A percentile compares a stretch with the other conserved stretches of the same genome.
phyloP scores from a whole-genome alignment of 1,140 invertebrate species.

The Diabrotica undecimpunctata region DNA sequence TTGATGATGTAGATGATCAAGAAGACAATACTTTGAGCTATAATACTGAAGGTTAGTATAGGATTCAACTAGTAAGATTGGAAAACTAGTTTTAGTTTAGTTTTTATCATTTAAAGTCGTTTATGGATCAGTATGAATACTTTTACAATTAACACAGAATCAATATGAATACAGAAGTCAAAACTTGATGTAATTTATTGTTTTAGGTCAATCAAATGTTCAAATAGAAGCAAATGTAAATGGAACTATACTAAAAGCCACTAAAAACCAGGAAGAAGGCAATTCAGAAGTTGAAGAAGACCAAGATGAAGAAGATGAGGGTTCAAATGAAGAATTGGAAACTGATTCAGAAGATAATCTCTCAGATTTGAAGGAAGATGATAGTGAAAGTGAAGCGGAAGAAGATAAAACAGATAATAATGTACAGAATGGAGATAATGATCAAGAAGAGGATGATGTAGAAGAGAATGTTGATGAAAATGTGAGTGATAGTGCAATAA shows the following conservation, averaged over 20 bases:
- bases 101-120: no score
- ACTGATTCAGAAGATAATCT: constrained; percentile 43
- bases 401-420: constrained; percentile 27
- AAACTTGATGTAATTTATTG: no score
- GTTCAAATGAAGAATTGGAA: constrained; percentile 42
- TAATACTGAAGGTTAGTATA: constrained; percentile 45
- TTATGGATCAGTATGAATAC: no score
- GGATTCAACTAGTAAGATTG: not conserved
- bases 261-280: constrained; percentile 28
- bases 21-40: constrained; percentile 48
- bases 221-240: constrained; percentile 33
- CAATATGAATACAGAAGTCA: no score
- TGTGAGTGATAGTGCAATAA: not conserved
- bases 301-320: constrained; percentile 39
- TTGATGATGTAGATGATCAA: constrained; percentile 55
- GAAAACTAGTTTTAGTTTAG: no score
- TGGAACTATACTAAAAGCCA: constrained; percentile 36
- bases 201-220: constrained; percentile 40
- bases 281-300: constrained; percentile 43
- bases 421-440: constrained; percentile 9
- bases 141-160: no score
- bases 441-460: not conserved
- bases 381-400: constrained; percentile 45
- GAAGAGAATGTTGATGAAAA: not conserved
- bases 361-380: constrained; percentile 40